Evolutionary conservation across 2,888 invertebrate species (phyloP).

Genomic region (Eupithecia inturbata): DNA sequence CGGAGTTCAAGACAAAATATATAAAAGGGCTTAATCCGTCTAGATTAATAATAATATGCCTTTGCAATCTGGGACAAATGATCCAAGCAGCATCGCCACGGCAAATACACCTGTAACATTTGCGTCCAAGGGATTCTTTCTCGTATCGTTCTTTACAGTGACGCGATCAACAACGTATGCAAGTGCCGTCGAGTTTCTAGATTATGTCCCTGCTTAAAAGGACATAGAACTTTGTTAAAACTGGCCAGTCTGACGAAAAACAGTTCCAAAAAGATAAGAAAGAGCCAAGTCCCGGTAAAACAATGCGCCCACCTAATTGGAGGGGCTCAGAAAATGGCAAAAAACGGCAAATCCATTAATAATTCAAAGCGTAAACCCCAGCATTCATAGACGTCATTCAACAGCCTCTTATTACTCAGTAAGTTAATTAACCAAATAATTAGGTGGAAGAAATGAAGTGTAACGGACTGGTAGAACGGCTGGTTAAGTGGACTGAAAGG

Average conservation of each 20-base stretch:
- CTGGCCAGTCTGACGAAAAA: background rate
- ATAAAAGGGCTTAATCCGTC: too few species aligned
- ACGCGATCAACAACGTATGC: background rate
- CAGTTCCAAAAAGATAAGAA: background rate
- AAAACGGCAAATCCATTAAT: constrained; percentile 26
- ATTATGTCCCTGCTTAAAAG: background rate
- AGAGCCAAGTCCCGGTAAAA: background rate
- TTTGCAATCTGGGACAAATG: too few species aligned
- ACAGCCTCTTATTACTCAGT: constrained; percentile 35
- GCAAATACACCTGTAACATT: too few species aligned
- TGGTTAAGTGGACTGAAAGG: background rate
- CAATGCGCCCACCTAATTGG: constrained; percentile 23
- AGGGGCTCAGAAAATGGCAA: constrained; percentile 14
- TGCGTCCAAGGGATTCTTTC: background rate
- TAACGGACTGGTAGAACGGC: background rate
- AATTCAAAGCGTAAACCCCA: constrained; percentile 24
- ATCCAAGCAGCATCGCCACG: too few species aligned
- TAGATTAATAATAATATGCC: too few species aligned
- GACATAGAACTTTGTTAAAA: background rate
- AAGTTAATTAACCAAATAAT: constrained; percentile 46
- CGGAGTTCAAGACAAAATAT: too few species aligned
- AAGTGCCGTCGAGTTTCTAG: too few species aligned
- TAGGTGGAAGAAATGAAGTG: constrained; percentile 20
- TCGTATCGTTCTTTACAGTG: background rate
- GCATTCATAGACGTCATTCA: constrained; percentile 28